A percentile compares a stretch with the other conserved stretches of the same genome.
These are phyloP conservation scores for Masticophis lateralis DNA, from an alignment of 2,797 vertebrate species.

Conservation along the genomic window DNA sequence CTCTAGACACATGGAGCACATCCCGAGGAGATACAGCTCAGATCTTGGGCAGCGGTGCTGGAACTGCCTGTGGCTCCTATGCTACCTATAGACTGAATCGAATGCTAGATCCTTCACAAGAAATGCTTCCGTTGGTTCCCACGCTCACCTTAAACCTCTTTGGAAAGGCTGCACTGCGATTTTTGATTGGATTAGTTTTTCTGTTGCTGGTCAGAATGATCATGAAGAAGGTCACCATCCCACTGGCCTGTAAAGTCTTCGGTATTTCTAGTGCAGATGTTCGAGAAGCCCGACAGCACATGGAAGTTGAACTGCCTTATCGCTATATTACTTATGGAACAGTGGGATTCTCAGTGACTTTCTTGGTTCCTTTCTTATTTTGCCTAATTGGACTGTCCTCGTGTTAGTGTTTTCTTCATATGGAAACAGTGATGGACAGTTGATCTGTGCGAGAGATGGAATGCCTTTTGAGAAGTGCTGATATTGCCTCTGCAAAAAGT, in stretches of 20 bases:
- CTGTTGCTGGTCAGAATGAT: conserved; percentile 76
- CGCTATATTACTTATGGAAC: conserved; percentile 87
- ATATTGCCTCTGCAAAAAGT: conserved; percentile 49
- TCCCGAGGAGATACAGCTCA: conserved; percentile 94
- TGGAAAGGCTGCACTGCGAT: conserved; percentile 72
- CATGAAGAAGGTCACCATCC: conserved; percentile 88
- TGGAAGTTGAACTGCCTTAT: conserved; percentile 95
- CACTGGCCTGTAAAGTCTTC: conserved; percentile 80
- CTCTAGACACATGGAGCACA: conserved; percentile 96
- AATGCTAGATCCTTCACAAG: conserved; percentile 73
- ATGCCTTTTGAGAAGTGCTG: conserved; percentile 49
- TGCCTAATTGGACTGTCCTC: conserved; percentile 77
- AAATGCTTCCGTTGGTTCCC: conserved; percentile 76
- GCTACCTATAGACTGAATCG: conserved; percentile 78
- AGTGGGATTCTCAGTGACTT: conserved; percentile 87
- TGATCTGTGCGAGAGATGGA: conserved; percentile 42
- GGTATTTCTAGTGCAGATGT: conserved; percentile 74
- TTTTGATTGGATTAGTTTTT: conserved; percentile 80
- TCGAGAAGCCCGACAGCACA: conserved; percentile 86
- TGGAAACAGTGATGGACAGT: conserved; percentile 44
- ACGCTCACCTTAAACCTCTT: conserved; percentile 71
- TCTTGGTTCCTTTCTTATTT: conserved; percentile 85
- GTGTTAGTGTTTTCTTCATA: conserved; percentile 44
- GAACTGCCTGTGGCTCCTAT: conserved; percentile 87
- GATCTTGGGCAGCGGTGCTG: conserved; percentile 91